Evolutionary conservation across 2,113 vertebrate genomes (phyloP).

Genomic region (Hyla sarda): DNA sequence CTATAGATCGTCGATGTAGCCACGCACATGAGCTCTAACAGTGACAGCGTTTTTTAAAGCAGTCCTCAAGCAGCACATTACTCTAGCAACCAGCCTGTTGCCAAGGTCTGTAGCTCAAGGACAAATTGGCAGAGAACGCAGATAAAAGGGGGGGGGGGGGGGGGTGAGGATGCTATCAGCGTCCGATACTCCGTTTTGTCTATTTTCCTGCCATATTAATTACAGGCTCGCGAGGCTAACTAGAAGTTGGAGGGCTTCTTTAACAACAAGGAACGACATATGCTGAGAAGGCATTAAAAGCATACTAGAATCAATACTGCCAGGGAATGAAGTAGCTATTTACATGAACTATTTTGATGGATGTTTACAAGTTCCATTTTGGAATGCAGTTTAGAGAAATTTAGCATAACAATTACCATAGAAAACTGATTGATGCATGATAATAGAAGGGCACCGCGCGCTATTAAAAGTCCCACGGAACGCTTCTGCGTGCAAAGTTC

Average conservation of each 20-base stretch:
- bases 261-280: background rate
- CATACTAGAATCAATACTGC: slow-evolving; percentile 5
- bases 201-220: background rate
- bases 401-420: slow-evolving; percentile 46
- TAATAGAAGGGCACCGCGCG: slow-evolving; percentile 48
- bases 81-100: background rate
- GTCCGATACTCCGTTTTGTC: background rate
- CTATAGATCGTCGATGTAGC: background rate
- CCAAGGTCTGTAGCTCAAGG: background rate
- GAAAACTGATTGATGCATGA: slow-evolving; percentile 48
- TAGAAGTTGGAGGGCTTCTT: background rate
- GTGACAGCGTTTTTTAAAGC: background rate
- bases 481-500: slow-evolving; percentile 54
- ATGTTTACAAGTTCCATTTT: slow-evolving; percentile 15
- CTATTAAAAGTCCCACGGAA: slow-evolving; percentile 45
- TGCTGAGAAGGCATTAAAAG: background rate
- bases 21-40: background rate
- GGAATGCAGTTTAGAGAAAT: slow-evolving; percentile 46
- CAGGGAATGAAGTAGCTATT: slow-evolving; percentile 39
- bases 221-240: background rate
- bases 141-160: too few relatives aligned
- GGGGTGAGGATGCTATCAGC: background rate
- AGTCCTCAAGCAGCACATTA: background rate
- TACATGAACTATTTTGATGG: slow-evolving; percentile 37
- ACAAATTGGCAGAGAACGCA: background rate